These are phyloP conservation scores for Noctilio leporinus DNA, from an alignment of 2,113 vertebrate species.

Conservation along the genomic window DNA sequence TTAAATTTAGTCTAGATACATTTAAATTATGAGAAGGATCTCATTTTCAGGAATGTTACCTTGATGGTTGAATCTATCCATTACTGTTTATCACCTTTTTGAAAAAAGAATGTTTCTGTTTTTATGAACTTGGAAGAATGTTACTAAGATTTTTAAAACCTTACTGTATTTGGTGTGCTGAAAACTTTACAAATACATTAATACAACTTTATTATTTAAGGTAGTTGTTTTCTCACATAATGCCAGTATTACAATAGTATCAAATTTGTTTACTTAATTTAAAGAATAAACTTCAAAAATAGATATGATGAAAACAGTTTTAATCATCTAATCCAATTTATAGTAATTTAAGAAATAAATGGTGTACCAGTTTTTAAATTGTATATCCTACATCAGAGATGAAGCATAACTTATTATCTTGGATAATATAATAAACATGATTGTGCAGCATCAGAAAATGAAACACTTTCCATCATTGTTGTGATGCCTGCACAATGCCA, in stretches of 20 bases:
- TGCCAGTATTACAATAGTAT: not conserved
- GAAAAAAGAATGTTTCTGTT: not conserved
- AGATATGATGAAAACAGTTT: not conserved
- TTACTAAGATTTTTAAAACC: not conserved
- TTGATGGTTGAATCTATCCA: not conserved
- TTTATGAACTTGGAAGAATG: not conserved
- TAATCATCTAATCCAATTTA: not conserved
- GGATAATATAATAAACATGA: not conserved
- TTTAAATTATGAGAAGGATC: not conserved
- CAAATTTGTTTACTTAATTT: not conserved
- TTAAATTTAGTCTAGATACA: not conserved
- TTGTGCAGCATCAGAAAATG: not conserved
- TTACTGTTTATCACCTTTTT: not conserved
- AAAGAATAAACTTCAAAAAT: conserved; percentile 32
- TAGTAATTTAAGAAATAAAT: not conserved
- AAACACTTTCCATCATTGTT: not conserved
- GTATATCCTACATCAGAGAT: not conserved
- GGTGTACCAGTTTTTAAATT: not conserved
- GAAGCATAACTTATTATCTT: not conserved
- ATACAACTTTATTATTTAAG: not conserved
- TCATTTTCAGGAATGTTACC: not conserved
- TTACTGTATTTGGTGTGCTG: not conserved
- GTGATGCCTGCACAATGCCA: not conserved
- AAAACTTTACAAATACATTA: conserved; percentile 29
- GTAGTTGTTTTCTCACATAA: not conserved